Evolutionary conservation across 2,113 vertebrate species (phyloP), one percentile per base, ranked within the genome.

Genomic region (Dipodomys stephensi): DNA sequence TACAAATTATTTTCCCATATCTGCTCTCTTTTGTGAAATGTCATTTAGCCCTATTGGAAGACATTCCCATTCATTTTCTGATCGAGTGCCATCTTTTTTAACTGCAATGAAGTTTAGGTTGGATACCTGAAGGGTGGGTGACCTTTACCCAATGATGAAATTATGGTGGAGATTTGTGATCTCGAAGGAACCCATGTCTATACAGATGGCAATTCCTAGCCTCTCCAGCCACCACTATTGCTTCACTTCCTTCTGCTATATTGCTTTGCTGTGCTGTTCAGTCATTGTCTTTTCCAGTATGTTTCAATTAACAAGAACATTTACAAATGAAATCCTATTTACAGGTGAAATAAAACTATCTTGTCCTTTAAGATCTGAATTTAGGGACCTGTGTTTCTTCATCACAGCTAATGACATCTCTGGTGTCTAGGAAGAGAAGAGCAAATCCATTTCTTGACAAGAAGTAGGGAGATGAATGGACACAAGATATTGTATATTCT

Each of bases 371-470:
- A 93, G 69, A 25, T 85, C 62, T 96, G 87, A 95, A 95, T 96
- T 95, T 96, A 94, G 85, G 90, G 83, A 95, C 13, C 74, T 97
- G 93, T 95, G 94, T 96, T 94, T 96, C 32, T 79, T 91, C 39
- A 69, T 90, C 91, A 96, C 74, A 94, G 62, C 83, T 88, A 87
- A 96, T 93, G 91, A 68, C 94, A 94, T 88, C 85, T 85, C 79
- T 27, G 25, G 46, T 88, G 25, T 95, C 46, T 73, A 73, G 83
- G 86, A 97, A 87, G 74, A 95, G 93, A 95, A 95, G 90, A 57
- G 9, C 90, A 65, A 88, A 87, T 95, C 80, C 87, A 93, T 93
- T 76, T 95, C 88, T 94, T 85, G 92, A 69, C 35, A 87, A 71
- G 72, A 95, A 95, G 90, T 49, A 87, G 46, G 82, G 53, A 91